Base-by-base conservation (phyloP, 2,113 vertebrate genomes). In the Emydura subglobosa region DNA sequence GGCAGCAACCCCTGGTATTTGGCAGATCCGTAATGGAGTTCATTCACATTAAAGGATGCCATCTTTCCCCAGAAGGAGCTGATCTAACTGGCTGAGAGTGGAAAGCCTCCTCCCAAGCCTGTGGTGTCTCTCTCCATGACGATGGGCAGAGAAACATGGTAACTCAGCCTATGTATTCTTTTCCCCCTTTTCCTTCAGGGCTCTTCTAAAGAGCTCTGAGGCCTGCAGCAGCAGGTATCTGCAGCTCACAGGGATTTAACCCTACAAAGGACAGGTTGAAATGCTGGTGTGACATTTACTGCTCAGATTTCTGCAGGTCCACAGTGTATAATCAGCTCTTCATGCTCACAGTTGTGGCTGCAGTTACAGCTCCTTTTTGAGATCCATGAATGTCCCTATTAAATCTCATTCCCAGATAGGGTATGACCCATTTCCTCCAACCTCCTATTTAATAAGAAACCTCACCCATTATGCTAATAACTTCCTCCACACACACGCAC, bases 401-500 rank as follows among this genome's bases (percentile, higher is more conserved):
- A 79, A 47, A 85, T 24, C 76, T 21, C 39, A 76, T 27, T 39
- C 72, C 39, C 22, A 25, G 3, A 3, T 53, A 19, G 53, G 55
- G 68, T 65, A 27, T 31, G 78, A 80, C 2, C 5, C 16, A 83
- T 42, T 61, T 44, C 16, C 68, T 13, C 42, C 11, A 47, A 61
- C 85, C 44, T 88, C 80, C 61, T 86, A 89, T 84, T 83, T 61
- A 90, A 74, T 25, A 74, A 25, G 39, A 39, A 86, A 1, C 31
- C 39, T 61, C 87, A 84, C 86, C 84, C 22, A 12, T 42, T 74
- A 25, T 24, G 19, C n/a, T n/a, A 39, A 78, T 14, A 0, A 0
- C 14, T 44, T 47, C 57, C 24, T 79, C 93, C 88, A 76, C 79
- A 94, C 92, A 79, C 24, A 90, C 34, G 39, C 39, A 39, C 19